Evolutionary conservation across 2,113 vertebrate species (phyloP).

Genomic region (Melospiza georgiana): DNA sequence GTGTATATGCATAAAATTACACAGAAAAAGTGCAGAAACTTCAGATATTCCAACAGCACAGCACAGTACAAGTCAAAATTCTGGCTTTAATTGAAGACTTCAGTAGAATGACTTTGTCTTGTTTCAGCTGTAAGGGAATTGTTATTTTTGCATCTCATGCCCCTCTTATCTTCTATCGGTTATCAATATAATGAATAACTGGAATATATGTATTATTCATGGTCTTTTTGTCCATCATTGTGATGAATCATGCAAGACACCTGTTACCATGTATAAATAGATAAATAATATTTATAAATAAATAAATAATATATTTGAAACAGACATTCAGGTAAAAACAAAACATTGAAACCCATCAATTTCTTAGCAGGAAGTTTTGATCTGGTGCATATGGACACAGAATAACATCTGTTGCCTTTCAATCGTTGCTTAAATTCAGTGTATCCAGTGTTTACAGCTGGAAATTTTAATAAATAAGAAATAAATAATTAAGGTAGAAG

Average conservation of each 20-base stretch:
- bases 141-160: neutral
- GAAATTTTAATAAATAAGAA: neutral
- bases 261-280: neutral
- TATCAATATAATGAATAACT: neutral
- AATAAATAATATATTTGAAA: neutral
- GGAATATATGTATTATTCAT: neutral
- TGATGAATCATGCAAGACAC: neutral
- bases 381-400: neutral
- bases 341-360: neutral
- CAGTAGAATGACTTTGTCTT: neutral
- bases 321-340: neutral
- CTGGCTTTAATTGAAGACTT: neutral
- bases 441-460: neutral
- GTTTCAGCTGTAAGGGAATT: neutral
- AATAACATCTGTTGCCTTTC: neutral
- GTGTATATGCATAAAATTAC: neutral
- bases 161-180: neutral
- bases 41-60: neutral
- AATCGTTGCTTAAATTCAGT: accelerated
- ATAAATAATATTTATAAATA: neutral
- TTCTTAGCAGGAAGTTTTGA: neutral
- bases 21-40: neutral
- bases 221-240: neutral
- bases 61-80: neutral
- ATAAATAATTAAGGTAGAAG: neutral